Evolutionary conservation across 2,113 vertebrate species (phyloP).

Genomic region (Oryzias javanicus): DNA sequence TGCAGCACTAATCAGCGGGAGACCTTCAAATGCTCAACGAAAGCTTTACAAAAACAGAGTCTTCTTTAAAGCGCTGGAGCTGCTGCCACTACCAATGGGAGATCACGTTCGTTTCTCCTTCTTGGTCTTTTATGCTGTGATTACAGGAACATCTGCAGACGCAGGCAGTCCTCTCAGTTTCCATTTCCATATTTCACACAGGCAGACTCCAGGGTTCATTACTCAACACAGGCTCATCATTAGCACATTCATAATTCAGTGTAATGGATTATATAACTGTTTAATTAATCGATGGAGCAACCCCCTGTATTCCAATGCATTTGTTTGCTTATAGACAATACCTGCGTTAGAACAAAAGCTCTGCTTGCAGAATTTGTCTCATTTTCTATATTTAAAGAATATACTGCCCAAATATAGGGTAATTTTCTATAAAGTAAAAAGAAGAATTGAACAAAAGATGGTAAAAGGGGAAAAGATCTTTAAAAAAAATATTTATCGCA

Average conservation of each 20-base stretch:
- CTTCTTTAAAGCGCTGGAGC: conserved; percentile 27
- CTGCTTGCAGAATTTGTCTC: conserved; percentile 40
- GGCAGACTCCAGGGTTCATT: conserved; percentile 68
- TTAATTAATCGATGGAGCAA: conserved; percentile 67
- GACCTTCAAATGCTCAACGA: conserved; percentile 29
- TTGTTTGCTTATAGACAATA: conserved; percentile 66
- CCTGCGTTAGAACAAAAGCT: conserved; percentile 57
- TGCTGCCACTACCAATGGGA: conserved; percentile 27
- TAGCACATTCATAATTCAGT: conserved; percentile 72
- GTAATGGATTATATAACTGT: conserved; percentile 74
- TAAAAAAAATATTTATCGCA: conserved; percentile 23
- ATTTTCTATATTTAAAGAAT: background rate
- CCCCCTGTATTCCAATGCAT: conserved; percentile 59
- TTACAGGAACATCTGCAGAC: conserved; percentile 61
- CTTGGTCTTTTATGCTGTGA: conserved; percentile 41
- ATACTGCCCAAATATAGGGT: background rate
- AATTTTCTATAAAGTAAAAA: conserved; percentile 39
- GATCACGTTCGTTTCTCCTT: conserved; percentile 19
- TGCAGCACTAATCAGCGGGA: conserved; percentile 8
- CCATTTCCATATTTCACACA: conserved; percentile 56
- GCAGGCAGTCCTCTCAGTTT: conserved; percentile 28
- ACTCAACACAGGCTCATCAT: conserved; percentile 70
- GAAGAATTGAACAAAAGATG: conserved; percentile 30
- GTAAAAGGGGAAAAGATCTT: conserved; percentile 47
- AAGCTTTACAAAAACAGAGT: conserved; percentile 30